Evolutionary conservation across 2,888 invertebrate genomes (phyloP), one percentile per base, ranked within the genome.

Genomic region (Lasioglossum leucozonium): DNA sequence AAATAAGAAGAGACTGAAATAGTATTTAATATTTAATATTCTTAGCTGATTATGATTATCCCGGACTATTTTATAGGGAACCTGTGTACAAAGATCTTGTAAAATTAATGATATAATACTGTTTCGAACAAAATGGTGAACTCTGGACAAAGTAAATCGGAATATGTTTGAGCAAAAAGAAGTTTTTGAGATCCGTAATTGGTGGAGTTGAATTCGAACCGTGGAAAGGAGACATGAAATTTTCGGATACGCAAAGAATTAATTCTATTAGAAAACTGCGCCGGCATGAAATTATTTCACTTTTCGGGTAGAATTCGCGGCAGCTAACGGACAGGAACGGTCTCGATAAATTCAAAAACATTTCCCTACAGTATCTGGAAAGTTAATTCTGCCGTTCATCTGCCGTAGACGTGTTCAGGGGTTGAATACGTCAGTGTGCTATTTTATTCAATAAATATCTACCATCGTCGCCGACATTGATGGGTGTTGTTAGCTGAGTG

Each of bases 401-500:
- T 72, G 72, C 13, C 42, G 42, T 47, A 71, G 76, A 82, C 78
- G 42, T 47, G 69, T 65, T 37, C 51, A 51, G n/a, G 55, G 72
- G 69, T 37, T 65, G 67, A 73, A 79, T 71, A 72, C 77, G 73
- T 84, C 84, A 74, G 74, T 74, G 18, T 51, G 74, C 78, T 78
- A 78, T 86, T 86, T 86, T 86, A 81, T 87, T 86, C 82, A 77
- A 79, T 85, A 82, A 86, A 87, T 82, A 80, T 79, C 86, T 65
- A 82, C 65, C 62, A 82, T 79, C 74, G 44, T 44, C 47, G 71
- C 26, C 51, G 82, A 77, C 77, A 72, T 82, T 86, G 82, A 87
- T 58, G 82, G 65, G 65, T 62, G 73, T 81, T 85, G 85, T 85
- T 85, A 77, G 69, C 85, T 26, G 55, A 75, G 51, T 75, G 47